A percentile compares a stretch with the other conserved stretches of the same genome.
phyloP scores from a whole-genome alignment of 2,113 vertebrate species.

The Lophotis ruficrista region DNA sequence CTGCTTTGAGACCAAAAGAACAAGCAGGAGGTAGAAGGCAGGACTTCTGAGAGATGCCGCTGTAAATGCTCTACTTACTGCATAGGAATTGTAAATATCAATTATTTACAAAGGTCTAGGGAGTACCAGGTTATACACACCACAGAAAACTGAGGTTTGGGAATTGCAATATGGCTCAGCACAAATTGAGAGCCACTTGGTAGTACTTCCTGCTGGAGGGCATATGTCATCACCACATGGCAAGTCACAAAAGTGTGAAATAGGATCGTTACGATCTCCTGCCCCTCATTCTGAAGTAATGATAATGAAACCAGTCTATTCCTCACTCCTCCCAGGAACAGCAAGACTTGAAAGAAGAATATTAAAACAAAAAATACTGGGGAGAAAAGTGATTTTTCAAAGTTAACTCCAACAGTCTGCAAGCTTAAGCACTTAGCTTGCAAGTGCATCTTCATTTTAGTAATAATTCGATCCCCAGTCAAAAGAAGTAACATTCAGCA shows the following conservation, averaged over 20 bases:
- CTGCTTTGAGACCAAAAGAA: neutral
- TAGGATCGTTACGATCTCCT: neutral
- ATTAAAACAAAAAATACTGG: neutral
- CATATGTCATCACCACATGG: slow-evolving; percentile 4
- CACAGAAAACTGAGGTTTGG: neutral
- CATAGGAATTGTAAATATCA: neutral
- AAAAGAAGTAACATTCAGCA: neutral
- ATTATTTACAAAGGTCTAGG: neutral
- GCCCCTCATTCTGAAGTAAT: neutral
- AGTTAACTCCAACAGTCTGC: neutral
- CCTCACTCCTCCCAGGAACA: neutral
- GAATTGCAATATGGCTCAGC: neutral
- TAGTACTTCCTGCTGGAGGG: neutral
- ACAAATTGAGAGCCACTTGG: neutral
- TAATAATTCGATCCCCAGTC: neutral
- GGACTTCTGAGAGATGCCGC: neutral
- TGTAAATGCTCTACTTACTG: neutral
- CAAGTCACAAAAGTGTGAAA: slow-evolving; percentile 9
- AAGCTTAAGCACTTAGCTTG: neutral
- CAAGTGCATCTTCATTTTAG: neutral
- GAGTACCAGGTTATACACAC: neutral
- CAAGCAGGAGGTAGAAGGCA: neutral
- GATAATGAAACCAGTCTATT: slow-evolving; percentile 1
- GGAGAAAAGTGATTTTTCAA: neutral
- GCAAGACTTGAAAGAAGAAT: neutral